Conservation (phyloP, 1,140 invertebrate species). For the Rhyacophila brunnea region DNA sequence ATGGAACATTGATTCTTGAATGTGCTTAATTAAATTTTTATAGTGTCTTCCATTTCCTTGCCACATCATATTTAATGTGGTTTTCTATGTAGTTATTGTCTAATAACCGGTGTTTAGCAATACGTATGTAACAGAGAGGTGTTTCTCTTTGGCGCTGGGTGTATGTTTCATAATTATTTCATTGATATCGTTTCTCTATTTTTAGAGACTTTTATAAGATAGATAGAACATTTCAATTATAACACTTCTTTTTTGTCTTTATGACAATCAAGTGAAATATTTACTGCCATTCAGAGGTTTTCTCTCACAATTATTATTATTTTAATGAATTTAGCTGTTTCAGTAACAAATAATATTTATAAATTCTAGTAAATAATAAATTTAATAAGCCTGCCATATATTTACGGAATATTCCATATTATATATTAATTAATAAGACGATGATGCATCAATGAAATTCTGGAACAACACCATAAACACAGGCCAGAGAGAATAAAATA, state of each 20-base stretch:
- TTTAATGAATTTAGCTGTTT: not conserved
- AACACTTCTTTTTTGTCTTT: too few species aligned
- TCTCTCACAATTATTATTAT: not conserved
- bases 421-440: too few species aligned
- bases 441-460: slow-evolving; percentile 29
- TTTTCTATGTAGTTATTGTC: too few species aligned
- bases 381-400: not conserved
- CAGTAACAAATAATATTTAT: not conserved
- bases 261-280: not conserved
- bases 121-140: too few species aligned
- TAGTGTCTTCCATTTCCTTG: too few species aligned
- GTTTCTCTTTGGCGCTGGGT: slow-evolving; percentile 4
- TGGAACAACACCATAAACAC: slow-evolving; percentile 27
- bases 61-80: too few species aligned
- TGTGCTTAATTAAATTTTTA: too few species aligned
- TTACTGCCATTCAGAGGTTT: not conserved
- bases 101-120: too few species aligned
- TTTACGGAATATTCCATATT: not conserved
- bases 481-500: too few species aligned
- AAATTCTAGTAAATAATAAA: slow-evolving; percentile 2
- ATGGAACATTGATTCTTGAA: too few species aligned
- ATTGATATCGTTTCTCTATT: slow-evolving; percentile 14
- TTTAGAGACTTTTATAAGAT: not conserved
- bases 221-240: not conserved
- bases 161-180: slow-evolving; percentile 35